phyloP scores from a whole-genome alignment of 1,140 invertebrate species.

The Drosophila subpulchrella region DNA sequence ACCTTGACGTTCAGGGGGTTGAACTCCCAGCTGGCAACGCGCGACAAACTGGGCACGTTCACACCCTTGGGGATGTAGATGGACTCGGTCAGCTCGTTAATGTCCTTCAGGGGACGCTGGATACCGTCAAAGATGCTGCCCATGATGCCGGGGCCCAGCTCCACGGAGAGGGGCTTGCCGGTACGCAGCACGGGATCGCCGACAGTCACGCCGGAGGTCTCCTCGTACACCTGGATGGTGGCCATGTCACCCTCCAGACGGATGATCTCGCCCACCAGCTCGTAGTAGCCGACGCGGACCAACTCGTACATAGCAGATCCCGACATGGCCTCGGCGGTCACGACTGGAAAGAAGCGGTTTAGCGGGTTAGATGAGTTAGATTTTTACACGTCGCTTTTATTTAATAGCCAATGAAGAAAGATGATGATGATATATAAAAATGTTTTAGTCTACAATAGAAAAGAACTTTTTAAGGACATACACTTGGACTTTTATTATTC shows the following conservation, averaged over 20 bases:
- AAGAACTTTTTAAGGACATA: too few relatives aligned
- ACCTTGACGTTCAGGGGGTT: constrained; percentile 95
- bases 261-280: constrained; percentile 99
- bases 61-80: constrained; percentile 99
- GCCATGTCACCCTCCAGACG: constrained; percentile 95
- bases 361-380: neutral
- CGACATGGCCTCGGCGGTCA: constrained; percentile 99
- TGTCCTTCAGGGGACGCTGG: constrained; percentile 98
- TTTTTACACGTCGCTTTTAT: neutral
- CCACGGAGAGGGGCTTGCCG: constrained; percentile 97
- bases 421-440: too few relatives aligned
- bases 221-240: constrained; percentile 92
- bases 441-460: too few relatives aligned
- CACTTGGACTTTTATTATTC: too few relatives aligned
- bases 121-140: constrained; percentile 97
- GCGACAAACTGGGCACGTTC: constrained; percentile 95
- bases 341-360: constrained; percentile 88
- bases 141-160: constrained; percentile 91
- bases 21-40: constrained; percentile 96
- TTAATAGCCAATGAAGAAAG: too few relatives aligned
- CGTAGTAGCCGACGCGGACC: constrained; percentile 98
- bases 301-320: constrained; percentile 99
- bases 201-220: constrained; percentile 99
- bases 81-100: constrained; percentile 95
- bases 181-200: constrained; percentile 99